Conservation (phyloP, 2,113 vertebrate species). For the Scytalopus superciliaris region DNA sequence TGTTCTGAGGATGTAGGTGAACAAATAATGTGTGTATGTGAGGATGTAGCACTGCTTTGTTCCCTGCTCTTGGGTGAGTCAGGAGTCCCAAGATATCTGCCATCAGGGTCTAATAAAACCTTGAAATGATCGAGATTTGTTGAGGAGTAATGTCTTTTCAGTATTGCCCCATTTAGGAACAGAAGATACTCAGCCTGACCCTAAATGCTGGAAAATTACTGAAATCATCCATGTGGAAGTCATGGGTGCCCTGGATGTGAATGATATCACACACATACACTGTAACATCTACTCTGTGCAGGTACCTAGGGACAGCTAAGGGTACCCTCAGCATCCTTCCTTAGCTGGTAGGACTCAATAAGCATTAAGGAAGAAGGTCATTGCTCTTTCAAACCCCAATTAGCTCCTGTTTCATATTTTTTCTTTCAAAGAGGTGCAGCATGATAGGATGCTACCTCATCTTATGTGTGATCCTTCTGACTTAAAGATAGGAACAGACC, state of each 20-base stretch:
- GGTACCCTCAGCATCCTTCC: background rate
- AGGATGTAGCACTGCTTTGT: background rate
- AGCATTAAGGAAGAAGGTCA: background rate
- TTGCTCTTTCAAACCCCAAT: background rate
- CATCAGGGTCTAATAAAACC: background rate
- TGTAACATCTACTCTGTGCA: background rate
- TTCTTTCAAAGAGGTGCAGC: background rate
- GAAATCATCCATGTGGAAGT: background rate
- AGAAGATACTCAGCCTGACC: background rate
- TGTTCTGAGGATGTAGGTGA: background rate
- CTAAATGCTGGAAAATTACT: background rate
- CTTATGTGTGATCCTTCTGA: background rate
- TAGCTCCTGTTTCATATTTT: background rate
- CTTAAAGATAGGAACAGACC: too few relatives aligned
- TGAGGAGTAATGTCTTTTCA: background rate
- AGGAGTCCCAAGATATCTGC: background rate
- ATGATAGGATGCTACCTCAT: background rate
- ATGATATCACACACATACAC: background rate
- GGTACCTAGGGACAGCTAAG: background rate
- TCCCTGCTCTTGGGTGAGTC: background rate
- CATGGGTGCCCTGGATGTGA: background rate
- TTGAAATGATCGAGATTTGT: background rate
- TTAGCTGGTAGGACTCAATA: background rate
- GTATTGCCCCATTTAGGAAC: background rate
- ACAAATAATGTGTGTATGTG: rapidly evolving